Evolutionary conservation across 2,888 invertebrate genomes (phyloP), one percentile per base, ranked within the genome.

Genomic region (Psylliodes chrysocephalus): DNA sequence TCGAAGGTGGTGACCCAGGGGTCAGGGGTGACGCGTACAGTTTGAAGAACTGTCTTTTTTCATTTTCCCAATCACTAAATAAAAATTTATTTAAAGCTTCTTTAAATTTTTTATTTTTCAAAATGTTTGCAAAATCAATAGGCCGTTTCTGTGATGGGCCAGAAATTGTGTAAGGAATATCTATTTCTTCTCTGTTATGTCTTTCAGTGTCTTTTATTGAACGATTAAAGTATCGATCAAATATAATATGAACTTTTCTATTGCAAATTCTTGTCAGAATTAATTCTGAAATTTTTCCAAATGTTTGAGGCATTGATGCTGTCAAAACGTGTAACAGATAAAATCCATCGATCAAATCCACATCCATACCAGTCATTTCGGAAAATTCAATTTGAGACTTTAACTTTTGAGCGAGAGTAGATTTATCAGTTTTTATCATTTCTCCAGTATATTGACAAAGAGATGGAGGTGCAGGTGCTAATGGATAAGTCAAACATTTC

Each of bases 351-450:
- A 65, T 38, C 25, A 66, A 60, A 59, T 69, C 67, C 33, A 63
- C 38, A 38, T 63, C 49, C 14, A 35, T 19, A 22, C 8, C 19
- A 1, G 66, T 61, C 28, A 28, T 28, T 44, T 33, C 40, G n/a
- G 40, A 33, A 14, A 44, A 8, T 60, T 60, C 55, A 19, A 46
- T 59, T 57, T 46, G 1, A 18, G 49, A 53, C 22, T 53, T 63
- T 28, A 60, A 46, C 47, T n/a, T 54, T 8, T 56, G 47, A 1
- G 60, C 56, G 10, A 68, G 46, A 17, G 62, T 38, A 12, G 65
- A 69, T 65, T 69, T 69, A 1, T 44, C 14, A 7, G 69, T 69
- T 61, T 67, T 69, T 0, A 63, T 52, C 57, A 64, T 67, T 35
- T 65, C 65, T 15, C 69, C 69, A 40, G 63, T 35, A 54, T 38